Evolutionary conservation across 2,888 invertebrate genomes (phyloP).

Genomic region (Chymomyza procnemis): DNA sequence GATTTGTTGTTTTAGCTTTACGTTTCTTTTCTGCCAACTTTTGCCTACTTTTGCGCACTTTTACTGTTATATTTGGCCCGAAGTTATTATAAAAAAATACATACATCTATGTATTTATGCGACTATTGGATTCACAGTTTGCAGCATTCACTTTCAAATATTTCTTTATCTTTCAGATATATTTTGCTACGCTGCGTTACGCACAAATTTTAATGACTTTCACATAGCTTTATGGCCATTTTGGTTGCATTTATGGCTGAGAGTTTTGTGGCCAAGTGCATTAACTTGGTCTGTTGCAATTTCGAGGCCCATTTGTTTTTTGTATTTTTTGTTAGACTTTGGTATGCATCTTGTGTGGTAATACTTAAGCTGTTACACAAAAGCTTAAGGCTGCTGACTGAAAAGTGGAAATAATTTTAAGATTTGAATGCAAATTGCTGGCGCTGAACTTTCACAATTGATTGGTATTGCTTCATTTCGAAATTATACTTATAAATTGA

Average conservation of each 20-base stretch:
- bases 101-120: not conserved
- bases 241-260: not conserved
- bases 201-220: constrained; percentile 42
- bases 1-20: constrained; percentile 49
- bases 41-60: constrained; percentile 46
- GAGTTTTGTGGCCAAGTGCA: not conserved
- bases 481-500: constrained; percentile 22
- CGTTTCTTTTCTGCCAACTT: constrained; percentile 38
- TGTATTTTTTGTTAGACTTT: not conserved
- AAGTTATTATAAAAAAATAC: not conserved
- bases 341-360: not conserved
- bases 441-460: constrained; percentile 48
- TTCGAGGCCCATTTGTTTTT: not conserved
- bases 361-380: not conserved
- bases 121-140: constrained; percentile 19
- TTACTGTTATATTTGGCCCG: constrained; percentile 50
- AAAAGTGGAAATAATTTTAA: constrained; percentile 8
- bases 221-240: constrained; percentile 18
- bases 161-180: not conserved
- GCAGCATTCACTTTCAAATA: constrained; percentile 43
- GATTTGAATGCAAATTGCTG: constrained; percentile 36
- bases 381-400: not conserved
- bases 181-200: not conserved
- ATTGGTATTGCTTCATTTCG: constrained; percentile 11
- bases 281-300: not conserved